Percentiles rank a stretch among this genome's conserved stretches.
Conservation (phyloP, 1,140 invertebrate species). For the Procambarus virginalis region DNA sequence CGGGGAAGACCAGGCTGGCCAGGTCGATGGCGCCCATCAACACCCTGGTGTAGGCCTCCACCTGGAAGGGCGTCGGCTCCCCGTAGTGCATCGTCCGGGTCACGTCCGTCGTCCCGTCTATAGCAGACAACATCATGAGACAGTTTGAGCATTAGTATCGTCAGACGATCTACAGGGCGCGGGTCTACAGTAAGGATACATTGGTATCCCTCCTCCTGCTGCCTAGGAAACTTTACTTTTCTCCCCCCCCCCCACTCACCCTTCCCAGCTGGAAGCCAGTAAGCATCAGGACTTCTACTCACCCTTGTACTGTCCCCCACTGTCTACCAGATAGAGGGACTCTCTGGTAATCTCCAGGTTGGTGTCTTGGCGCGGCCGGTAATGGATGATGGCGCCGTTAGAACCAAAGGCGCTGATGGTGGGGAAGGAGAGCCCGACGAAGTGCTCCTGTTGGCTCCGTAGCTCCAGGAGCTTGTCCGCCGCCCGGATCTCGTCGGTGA, state of each 20-base stretch:
- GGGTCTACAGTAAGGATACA: too few species aligned
- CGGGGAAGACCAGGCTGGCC: slow-evolving; percentile 60
- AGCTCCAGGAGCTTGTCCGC: slow-evolving; percentile 80
- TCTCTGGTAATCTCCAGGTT: slow-evolving; percentile 82
- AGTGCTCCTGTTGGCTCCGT: slow-evolving; percentile 79
- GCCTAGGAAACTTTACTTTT: too few species aligned
- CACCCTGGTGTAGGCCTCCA: slow-evolving; percentile 80
- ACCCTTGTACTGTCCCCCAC: slow-evolving; percentile 83
- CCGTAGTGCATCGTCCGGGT: slow-evolving; percentile 80
- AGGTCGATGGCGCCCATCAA: slow-evolving; percentile 79
- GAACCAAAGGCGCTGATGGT: slow-evolving; percentile 93
- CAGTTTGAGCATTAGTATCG: too few species aligned
- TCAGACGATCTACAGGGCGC: too few species aligned
- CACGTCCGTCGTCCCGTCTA: slow-evolving; percentile 81
- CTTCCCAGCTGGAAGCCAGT: too few species aligned
- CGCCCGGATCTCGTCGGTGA: slow-evolving; percentile 83
- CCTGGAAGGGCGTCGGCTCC: slow-evolving; percentile 76
- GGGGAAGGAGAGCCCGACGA: slow-evolving; percentile 84
- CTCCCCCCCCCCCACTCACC: too few species aligned
- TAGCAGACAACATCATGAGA: too few species aligned
- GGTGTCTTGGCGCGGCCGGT: slow-evolving; percentile 84
- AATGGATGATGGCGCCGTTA: slow-evolving; percentile 94
- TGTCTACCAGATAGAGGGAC: slow-evolving; percentile 93
- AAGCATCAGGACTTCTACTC: background rate
- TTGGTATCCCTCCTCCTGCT: too few species aligned